These are phyloP conservation scores for Pegoplata infirma DNA, from an alignment of 2,888 invertebrate genomes.

Conservation along the genomic window DNA sequence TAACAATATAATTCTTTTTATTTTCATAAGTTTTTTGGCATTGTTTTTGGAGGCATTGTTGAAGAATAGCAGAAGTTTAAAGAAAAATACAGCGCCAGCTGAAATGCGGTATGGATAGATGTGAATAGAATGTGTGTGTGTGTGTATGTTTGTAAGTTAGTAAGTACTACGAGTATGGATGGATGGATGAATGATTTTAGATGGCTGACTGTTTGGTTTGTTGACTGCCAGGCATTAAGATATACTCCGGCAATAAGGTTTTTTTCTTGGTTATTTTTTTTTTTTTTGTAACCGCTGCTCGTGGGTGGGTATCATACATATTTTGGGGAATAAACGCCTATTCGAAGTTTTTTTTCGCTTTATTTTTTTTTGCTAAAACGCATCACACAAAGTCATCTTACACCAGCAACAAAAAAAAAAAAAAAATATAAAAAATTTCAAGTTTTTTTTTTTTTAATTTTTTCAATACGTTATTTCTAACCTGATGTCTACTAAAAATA, in stretches of 20 bases:
- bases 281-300: slow-evolving; percentile 67
- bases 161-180: no score
- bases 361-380: slow-evolving; percentile 25
- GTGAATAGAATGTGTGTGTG: slow-evolving; percentile 31
- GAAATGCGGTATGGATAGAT: slow-evolving; percentile 52
- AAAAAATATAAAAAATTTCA: slow-evolving; percentile 41
- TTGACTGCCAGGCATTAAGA: slow-evolving; percentile 48
- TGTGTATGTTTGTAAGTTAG: not conserved
- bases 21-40: slow-evolving; percentile 41
- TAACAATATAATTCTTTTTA: slow-evolving; percentile 41
- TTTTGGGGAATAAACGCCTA: slow-evolving; percentile 76
- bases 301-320: slow-evolving; percentile 77
- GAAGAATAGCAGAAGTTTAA: slow-evolving; percentile 7
- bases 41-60: slow-evolving; percentile 44
- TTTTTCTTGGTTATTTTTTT: slow-evolving; percentile 7
- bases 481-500: slow-evolving; percentile 48
- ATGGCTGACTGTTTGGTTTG: slow-evolving; percentile 37
- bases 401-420: slow-evolving; percentile 28
- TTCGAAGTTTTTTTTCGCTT: slow-evolving; percentile 65
- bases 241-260: slow-evolving; percentile 45
- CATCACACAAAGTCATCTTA: slow-evolving; percentile 55
- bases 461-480: slow-evolving; percentile 52
- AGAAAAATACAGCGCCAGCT: slow-evolving; percentile 46
- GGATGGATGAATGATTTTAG: not conserved
- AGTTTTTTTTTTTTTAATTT: slow-evolving; percentile 50